Conservation (phyloP, 92 coral and sea anemone species). For the Epizoanthus ramosus region DNA sequence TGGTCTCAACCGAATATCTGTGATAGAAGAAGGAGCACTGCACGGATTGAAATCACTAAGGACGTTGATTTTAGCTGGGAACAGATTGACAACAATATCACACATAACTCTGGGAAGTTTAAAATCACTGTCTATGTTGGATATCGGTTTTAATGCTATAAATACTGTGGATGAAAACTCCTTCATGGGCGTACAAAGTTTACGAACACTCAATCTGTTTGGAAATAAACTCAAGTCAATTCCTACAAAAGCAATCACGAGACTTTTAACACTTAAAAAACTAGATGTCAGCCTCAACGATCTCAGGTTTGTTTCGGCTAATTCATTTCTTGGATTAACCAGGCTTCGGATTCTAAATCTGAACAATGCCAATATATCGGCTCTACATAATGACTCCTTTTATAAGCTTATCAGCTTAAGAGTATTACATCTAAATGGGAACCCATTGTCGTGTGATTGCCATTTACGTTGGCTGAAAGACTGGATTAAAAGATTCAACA, state of each 20-base stretch:
- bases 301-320: conserved; percentile 38
- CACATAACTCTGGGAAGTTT: conserved; percentile 54
- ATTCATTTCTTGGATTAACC: conserved; percentile 48
- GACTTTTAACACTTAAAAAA: conserved; percentile 48
- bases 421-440: conserved; percentile 39
- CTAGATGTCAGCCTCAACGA: conserved; percentile 63
- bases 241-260: conserved; percentile 39
- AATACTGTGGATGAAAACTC: conserved; percentile 35
- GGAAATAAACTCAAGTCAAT: conserved; percentile 44
- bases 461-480: conserved; percentile 54
- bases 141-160: conserved; percentile 58
- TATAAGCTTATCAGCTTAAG: conserved; percentile 21
- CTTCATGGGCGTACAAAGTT: conserved; percentile 53
- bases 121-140: conserved; percentile 58
- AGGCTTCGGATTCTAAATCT: conserved; percentile 45
- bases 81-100: conserved; percentile 26
- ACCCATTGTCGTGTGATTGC: conserved; percentile 70
- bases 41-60: conserved; percentile 49
- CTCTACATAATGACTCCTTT: conserved; percentile 54
- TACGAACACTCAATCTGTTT: conserved; percentile 45
- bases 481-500: conserved; percentile 33
- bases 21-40: conserved; percentile 60
- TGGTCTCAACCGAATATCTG: conserved; percentile 42
- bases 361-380: conserved; percentile 48
- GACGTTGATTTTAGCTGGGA: conserved; percentile 45